These are phyloP conservation scores for Polyploca ridens DNA, from an alignment of 2,888 invertebrate genomes.

Conservation along the genomic window DNA sequence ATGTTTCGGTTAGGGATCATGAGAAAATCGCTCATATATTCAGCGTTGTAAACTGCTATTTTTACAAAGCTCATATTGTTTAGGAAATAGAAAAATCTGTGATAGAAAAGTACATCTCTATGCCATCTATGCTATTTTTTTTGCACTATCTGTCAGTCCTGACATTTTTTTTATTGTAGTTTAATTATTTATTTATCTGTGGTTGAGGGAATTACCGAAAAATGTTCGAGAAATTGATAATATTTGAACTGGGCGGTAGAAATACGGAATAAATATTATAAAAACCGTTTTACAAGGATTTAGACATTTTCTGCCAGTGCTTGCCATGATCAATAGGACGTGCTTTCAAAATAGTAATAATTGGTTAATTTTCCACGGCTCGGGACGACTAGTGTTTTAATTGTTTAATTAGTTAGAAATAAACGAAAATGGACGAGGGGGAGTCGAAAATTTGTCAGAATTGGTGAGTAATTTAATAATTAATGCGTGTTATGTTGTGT, in stretches of 20 bases:
- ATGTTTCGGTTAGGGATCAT: too few relatives aligned
- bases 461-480: conserved; percentile 70
- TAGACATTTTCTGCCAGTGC: background rate
- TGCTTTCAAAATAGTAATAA: background rate
- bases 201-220: conserved; percentile 48
- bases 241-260: conserved; percentile 1
- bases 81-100: too few relatives aligned
- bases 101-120: too few relatives aligned
- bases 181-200: conserved; percentile 36
- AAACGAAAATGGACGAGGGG: conserved; percentile 63
- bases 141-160: too few relatives aligned
- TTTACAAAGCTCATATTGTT: too few relatives aligned
- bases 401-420: conserved; percentile 16
- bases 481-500: conserved; percentile 54
- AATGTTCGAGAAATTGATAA: conserved; percentile 34
- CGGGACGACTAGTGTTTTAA: background rate
- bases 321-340: background rate
- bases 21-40: too few relatives aligned
- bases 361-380: background rate
- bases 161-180: background rate
- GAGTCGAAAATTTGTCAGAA: conserved; percentile 77
- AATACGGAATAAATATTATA: background rate
- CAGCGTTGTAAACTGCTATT: too few relatives aligned
- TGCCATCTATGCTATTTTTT: too few relatives aligned
- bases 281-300: background rate